These are phyloP conservation scores for Carlito syrichta DNA, from an alignment of 2,113 vertebrate species.

Conservation along the genomic window DNA sequence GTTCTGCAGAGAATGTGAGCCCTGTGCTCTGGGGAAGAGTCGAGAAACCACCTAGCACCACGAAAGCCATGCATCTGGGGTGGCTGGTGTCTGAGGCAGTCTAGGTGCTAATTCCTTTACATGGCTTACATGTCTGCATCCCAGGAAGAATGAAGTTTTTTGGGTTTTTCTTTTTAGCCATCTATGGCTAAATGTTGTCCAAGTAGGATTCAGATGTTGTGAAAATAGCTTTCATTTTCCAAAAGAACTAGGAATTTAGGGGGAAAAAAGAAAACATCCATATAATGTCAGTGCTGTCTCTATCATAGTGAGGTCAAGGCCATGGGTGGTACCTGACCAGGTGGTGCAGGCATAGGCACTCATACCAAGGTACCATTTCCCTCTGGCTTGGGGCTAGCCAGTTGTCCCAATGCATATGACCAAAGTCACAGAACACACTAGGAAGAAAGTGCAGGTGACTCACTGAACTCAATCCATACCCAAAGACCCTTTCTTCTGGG, in stretches of 20 bases:
- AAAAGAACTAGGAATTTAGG: neutral
- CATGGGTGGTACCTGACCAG: neutral
- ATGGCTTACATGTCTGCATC: conserved; percentile 44
- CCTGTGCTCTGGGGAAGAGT: conserved; percentile 43
- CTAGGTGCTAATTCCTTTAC: conserved; percentile 58
- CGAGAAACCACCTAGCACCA: conserved; percentile 48
- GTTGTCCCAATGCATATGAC: neutral
- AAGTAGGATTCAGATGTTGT: conserved; percentile 11
- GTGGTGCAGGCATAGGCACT: neutral
- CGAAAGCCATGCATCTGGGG: neutral
- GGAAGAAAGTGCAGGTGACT: neutral
- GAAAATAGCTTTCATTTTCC: conserved; percentile 45
- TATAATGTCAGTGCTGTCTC: neutral
- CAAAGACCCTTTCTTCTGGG: neutral
- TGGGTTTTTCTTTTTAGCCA: conserved; percentile 43
- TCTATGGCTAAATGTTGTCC: neutral
- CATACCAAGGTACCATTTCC: neutral
- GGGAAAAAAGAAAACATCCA: neutral
- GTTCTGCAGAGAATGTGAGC: conserved; percentile 73
- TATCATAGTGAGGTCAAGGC: neutral
- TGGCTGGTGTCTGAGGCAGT: conserved; percentile 51
- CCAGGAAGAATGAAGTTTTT: conserved; percentile 40
- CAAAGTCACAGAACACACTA: neutral
- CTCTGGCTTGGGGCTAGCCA: rapidly evolving
- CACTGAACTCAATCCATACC: rapidly evolving